These are phyloP conservation scores for Rutpela maculata DNA, from an alignment of 2,888 invertebrate genomes.

Conservation along the genomic window DNA sequence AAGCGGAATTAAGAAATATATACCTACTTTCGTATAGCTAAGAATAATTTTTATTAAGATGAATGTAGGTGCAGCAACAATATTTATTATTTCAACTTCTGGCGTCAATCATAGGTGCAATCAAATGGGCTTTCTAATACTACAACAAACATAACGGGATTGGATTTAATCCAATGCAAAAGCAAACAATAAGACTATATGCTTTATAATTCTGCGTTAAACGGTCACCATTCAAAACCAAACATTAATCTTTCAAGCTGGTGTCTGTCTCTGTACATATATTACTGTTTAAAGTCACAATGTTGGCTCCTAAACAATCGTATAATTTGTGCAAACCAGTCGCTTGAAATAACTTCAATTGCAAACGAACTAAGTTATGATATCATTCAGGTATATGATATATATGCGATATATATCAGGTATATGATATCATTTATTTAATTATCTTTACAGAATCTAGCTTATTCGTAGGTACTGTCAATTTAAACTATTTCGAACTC, in stretches of 20 bases:
- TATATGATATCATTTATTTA: no score
- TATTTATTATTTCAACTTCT: slow-evolving; percentile 26
- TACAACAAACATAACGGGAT: slow-evolving; percentile 9
- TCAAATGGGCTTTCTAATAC: not conserved
- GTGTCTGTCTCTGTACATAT: not conserved
- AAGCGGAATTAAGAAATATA: slow-evolving; percentile 26
- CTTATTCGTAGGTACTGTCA: no score
- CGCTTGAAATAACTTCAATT: no score
- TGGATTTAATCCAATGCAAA: slow-evolving; percentile 18
- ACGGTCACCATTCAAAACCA: not conserved
- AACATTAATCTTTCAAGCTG: not conserved
- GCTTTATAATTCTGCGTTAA: not conserved
- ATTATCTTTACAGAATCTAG: no score
- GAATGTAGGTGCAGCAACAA: not conserved
- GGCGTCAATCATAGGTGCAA: not conserved
- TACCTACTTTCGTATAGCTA: not conserved
- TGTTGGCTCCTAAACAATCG: not conserved
- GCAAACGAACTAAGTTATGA: no score
- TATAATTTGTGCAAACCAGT: no score
- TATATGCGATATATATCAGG: no score
- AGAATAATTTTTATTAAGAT: slow-evolving; percentile 8
- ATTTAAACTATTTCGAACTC: no score
- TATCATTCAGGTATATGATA: no score
- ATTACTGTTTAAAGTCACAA: not conserved
- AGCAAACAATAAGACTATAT: not conserved